Percentiles rank a stretch among this genome's conserved stretches.
phyloP scores from a whole-genome alignment of 2,113 vertebrate genomes.

The Anthoscopus minutus region DNA sequence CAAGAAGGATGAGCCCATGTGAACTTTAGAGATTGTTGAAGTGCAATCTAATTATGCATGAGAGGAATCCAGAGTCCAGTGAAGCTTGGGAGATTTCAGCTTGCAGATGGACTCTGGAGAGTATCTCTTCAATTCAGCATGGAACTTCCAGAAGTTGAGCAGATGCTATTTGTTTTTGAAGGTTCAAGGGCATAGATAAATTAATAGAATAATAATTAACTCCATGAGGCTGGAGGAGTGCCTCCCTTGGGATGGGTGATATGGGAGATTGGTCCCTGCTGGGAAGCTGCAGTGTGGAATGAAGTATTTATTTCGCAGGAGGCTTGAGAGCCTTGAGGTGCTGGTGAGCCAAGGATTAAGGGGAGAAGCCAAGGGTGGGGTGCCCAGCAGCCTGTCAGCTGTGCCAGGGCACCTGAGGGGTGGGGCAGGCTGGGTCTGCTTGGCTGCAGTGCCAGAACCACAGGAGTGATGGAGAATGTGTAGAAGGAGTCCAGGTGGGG shows the following conservation, averaged over 20 bases:
- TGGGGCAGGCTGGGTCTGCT: neutral
- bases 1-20: neutral
- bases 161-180: neutral
- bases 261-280: neutral
- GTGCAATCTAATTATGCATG: neutral
- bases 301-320: neutral
- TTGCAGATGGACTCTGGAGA: neutral
- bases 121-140: neutral
- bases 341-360: neutral
- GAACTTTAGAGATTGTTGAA: neutral
- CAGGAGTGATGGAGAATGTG: neutral
- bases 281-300: neutral
- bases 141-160: neutral
- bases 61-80: neutral
- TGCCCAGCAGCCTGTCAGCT: neutral
- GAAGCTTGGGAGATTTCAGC: neutral
- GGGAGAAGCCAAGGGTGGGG: neutral
- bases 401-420: neutral
- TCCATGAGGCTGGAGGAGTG: neutral
- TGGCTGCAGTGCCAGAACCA: neutral
- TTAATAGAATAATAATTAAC: neutral
- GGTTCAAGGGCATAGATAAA: neutral
- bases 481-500: neutral
- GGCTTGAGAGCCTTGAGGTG: neutral
- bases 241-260: neutral